Evolutionary conservation across 1,140 invertebrate species (phyloP), one percentile per base, ranked within the genome.

Genomic region (Daktulosphaira vitifoliae): DNA sequence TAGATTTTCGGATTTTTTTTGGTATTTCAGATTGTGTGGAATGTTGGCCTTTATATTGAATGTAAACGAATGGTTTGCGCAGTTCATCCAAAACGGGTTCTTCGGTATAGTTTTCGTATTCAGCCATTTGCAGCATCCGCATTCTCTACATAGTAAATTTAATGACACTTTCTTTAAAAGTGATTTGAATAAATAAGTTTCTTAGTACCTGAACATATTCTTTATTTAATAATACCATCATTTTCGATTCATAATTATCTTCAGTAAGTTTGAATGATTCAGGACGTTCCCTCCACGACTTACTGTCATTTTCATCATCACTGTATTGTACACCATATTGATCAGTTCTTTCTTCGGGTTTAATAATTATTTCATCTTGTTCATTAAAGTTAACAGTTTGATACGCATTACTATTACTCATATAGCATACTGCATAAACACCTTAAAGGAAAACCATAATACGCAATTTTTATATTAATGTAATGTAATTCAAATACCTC

Each of bases 171-270:
- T n/a, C n/a, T n/a, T n/a, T n/a, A n/a, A n/a, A n/a, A n/a, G n/a
- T n/a, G n/a, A n/a, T n/a, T n/a, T n/a, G n/a, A n/a, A n/a, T n/a
- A n/a, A n/a, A n/a, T n/a, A n/a, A n/a, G n/a, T n/a, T n/a, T n/a
- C n/a, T n/a, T n/a, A n/a, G n/a, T n/a, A 33, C 56, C 56, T 62
- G 56, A 3, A 62, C 42, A 20, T 44, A 62, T 22, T 62, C 42
- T 48, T 48, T 62, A 1, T 62, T 62, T 33, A 62, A 33, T 11
- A 62, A 33, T 5, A 25, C 20, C 26, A 46, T 48, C 13, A 62
- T 62, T 6, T 62, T 62, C 29, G 29, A 38, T 18, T 48, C 44
- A 2, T 62, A 62, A 62, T 62, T 48, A 3, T 46, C 42, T 4
- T 26, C 56, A 6, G 26, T 5, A 1, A 62, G 39, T 20, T 44